Base-by-base conservation (phyloP, 2,797 vertebrate genomes). In the Sebastes nivosus region DNA sequence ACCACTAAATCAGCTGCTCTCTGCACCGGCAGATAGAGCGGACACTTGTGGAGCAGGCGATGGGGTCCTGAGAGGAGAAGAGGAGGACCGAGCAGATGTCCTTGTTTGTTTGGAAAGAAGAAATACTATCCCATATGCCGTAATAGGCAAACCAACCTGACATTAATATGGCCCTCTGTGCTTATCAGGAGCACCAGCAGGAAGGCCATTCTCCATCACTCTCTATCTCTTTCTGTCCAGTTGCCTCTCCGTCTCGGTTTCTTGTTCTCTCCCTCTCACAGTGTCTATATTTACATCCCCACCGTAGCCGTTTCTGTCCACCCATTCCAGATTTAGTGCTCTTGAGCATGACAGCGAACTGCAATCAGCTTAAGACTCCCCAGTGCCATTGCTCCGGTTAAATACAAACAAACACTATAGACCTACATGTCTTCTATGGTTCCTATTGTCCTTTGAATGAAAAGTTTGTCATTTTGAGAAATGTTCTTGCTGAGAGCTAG, bases 181-280 rank as follows among this genome's bases (percentile, higher is more conserved):
- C 93, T 94, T 94, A 94, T 94, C 94, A 38, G 85, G 57, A 79
- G 55, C 50, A 54, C 61, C 92, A 94, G 92, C 81, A 63, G 83
- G 38, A 34, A 30, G 72, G n/a, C 75, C 36, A 16, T 38, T 64
- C 72, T 83, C 79, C 79, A 88, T 86, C 88, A 83, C 76, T 74
- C 79, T 38, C 70, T 83, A 72, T 83, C 80, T 83, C 72, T 6
- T 59, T 79, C 66, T 64, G 24, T 34, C 50, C 73, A 10, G 11
- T 27, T 82, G 68, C 76, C 72, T 74, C 75, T 29, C 10, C 69
- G 32, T 77, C 79, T 65, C 57, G 6, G 57, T 58, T 63, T 82
- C 64, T 74, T 25, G 1, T 67, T 72, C 72, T 77, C 67, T 67
- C 30, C 27, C 22, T 70, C 67, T 67, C 66, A 29, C 72, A 58